Evolutionary conservation across 2,797 vertebrate genomes (phyloP).

Genomic region (Meriones psammophilus): DNA sequence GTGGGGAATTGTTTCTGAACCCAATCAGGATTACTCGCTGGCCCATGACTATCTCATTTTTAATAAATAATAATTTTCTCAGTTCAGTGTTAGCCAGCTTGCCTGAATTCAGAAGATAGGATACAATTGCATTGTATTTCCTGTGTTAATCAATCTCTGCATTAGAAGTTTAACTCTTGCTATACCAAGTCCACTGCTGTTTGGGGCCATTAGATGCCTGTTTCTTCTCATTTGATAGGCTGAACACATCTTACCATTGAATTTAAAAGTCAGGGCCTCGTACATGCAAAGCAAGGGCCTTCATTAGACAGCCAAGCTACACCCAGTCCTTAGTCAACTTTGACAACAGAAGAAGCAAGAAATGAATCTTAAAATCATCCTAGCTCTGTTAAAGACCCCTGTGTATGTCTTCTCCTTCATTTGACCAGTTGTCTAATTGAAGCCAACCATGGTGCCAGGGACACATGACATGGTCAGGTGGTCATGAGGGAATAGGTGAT

Average conservation of each 20-base stretch:
- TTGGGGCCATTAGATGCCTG: background rate
- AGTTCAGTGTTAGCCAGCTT: constrained; percentile 45
- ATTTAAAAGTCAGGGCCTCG: constrained; percentile 24
- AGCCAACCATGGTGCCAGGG: background rate
- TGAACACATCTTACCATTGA: constrained; percentile 3
- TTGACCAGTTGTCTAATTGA: background rate
- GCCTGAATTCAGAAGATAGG: constrained; percentile 70
- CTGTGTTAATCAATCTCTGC: constrained; percentile 36
- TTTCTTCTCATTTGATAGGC: background rate
- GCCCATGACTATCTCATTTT: constrained; percentile 79
- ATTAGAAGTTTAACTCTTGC: constrained; percentile 68
- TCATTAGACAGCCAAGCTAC: background rate
- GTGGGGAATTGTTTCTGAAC: constrained; percentile 75
- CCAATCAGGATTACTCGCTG: constrained; percentile 76
- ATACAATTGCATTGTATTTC: constrained; percentile 38
- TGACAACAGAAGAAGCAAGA: background rate
- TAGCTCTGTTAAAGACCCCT: background rate
- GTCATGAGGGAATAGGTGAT: background rate
- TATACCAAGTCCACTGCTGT: background rate
- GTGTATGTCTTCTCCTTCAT: background rate
- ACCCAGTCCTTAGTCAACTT: background rate
- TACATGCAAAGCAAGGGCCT: background rate
- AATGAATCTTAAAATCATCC: background rate
- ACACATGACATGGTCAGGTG: background rate
- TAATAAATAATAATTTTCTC: constrained; percentile 84